A percentile compares a stretch with the other conserved stretches of the same genome.
phyloP scores from a whole-genome alignment of 2,797 vertebrate species.

The Melanotaenia parkinsoni region DNA sequence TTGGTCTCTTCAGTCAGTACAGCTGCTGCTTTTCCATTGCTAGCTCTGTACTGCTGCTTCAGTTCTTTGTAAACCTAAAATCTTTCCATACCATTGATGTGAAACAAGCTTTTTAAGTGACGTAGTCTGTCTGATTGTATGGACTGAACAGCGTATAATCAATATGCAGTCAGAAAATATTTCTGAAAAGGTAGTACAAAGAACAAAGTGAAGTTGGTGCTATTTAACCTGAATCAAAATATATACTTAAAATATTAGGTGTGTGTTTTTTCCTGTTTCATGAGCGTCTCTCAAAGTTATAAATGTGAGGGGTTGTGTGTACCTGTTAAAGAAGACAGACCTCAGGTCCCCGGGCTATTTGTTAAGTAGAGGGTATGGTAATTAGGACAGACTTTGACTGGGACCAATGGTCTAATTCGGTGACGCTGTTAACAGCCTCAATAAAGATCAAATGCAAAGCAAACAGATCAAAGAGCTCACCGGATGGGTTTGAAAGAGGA shows the following conservation, averaged over 20 bases:
- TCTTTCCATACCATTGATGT: too few relatives aligned
- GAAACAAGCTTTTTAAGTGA: too few relatives aligned
- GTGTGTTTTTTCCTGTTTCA: slow-evolving; percentile 18
- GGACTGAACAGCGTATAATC: too few relatives aligned
- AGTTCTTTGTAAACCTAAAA: too few relatives aligned
- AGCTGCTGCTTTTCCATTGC: too few relatives aligned
- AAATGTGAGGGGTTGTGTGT: slow-evolving; percentile 27
- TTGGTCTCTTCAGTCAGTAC: too few relatives aligned
- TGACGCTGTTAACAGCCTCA: slow-evolving; percentile 76
- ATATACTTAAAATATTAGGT: slow-evolving; percentile 5
- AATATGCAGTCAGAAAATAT: too few relatives aligned
- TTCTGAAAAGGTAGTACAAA: too few relatives aligned
- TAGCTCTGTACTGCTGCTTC: too few relatives aligned
- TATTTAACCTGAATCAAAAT: slow-evolving; percentile 6
- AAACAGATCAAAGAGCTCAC: slow-evolving; percentile 76
- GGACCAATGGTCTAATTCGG: slow-evolving; percentile 70
- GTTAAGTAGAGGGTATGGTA: slow-evolving; percentile 69
- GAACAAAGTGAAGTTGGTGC: too few relatives aligned
- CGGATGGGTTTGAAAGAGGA: slow-evolving; percentile 75
- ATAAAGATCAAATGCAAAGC: slow-evolving; percentile 79
- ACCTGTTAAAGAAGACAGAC: slow-evolving; percentile 7
- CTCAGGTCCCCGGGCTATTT: slow-evolving; percentile 55
- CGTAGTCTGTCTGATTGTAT: too few relatives aligned
- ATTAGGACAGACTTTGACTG: slow-evolving; percentile 73
- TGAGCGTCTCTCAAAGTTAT: slow-evolving; percentile 17